Evolutionary conservation across 2,113 vertebrate genomes (phyloP).

Genomic region (Taxidea taxus): DNA sequence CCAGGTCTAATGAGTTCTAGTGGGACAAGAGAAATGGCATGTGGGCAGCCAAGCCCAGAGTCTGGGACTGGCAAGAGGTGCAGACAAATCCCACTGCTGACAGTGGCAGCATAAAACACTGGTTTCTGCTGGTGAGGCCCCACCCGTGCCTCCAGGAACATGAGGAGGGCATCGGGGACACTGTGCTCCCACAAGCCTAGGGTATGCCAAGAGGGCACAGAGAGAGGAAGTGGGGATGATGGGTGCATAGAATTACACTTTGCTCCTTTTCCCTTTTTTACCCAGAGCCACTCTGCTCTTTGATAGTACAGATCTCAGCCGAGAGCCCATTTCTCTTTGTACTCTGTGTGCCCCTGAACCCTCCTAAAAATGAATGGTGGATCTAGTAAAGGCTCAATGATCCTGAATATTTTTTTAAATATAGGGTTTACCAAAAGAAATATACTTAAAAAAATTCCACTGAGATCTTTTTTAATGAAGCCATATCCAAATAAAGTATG

Average conservation of each 20-base stretch:
- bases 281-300: not conserved
- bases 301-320: not conserved
- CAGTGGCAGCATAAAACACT: rapidly evolving
- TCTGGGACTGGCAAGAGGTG: not conserved
- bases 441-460: not conserved
- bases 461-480: not conserved
- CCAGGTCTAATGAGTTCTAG: not conserved
- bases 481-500: not conserved
- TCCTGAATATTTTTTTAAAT: not conserved
- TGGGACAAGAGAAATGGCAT: not conserved
- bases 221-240: not conserved
- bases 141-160: rapidly evolving
- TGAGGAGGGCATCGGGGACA: rapidly evolving
- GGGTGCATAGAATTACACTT: rapidly evolving
- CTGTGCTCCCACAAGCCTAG: not conserved
- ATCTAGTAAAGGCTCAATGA: not conserved
- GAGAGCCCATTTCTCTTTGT: not conserved
- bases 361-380: not conserved
- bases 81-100: not conserved
- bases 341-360: not conserved
- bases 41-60: not conserved
- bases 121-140: not conserved
- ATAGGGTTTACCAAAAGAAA: not conserved
- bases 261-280: not conserved
- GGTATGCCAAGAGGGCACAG: rapidly evolving